Conservation (phyloP, 30 jellyfish, hydroid and myxozoan genomes). For the Mastigias papua region DNA sequence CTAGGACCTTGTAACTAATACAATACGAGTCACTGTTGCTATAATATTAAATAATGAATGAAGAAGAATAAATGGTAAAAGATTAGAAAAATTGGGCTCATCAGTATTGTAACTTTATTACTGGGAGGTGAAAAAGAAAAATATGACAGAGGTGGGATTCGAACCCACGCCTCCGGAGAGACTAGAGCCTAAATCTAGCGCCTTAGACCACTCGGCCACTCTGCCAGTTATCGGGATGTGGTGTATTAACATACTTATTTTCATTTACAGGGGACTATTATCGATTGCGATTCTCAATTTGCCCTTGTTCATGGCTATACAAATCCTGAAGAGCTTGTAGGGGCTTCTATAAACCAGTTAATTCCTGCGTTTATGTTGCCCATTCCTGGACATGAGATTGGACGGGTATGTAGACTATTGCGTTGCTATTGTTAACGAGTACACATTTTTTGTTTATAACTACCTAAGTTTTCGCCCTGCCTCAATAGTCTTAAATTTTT, state of each 20-base stretch:
- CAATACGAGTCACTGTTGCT: too few relatives aligned
- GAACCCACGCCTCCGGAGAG: constrained; percentile 92
- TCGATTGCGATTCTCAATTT: constrained; percentile 84
- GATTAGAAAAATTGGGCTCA: too few relatives aligned
- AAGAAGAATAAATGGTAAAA: too few relatives aligned
- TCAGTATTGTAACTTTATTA: too few relatives aligned
- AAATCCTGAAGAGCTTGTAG: constrained; percentile 84
- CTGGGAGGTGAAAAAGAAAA: neutral
- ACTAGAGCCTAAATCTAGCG: constrained; percentile 91
- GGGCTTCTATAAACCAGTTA: constrained; percentile 46
- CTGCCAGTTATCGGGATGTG: constrained; percentile 15
- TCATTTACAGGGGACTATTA: constrained; percentile 74
- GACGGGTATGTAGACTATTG: constrained; percentile 47
- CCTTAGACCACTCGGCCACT: constrained; percentile 94
- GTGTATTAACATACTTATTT: neutral
- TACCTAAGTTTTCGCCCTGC: too few relatives aligned
- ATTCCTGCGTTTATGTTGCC: constrained; percentile 89
- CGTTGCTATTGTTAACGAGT: too few relatives aligned
- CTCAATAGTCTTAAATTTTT: neutral
- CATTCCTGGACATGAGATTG: constrained; percentile 77
- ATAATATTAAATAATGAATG: too few relatives aligned
- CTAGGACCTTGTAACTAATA: too few relatives aligned
- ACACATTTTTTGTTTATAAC: too few relatives aligned
- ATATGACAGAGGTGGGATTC: constrained; percentile 83
- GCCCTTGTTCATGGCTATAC: constrained; percentile 84